phyloP scores from a whole-genome alignment of 2,888 invertebrate species.

The Drymonia ruficornis region DNA sequence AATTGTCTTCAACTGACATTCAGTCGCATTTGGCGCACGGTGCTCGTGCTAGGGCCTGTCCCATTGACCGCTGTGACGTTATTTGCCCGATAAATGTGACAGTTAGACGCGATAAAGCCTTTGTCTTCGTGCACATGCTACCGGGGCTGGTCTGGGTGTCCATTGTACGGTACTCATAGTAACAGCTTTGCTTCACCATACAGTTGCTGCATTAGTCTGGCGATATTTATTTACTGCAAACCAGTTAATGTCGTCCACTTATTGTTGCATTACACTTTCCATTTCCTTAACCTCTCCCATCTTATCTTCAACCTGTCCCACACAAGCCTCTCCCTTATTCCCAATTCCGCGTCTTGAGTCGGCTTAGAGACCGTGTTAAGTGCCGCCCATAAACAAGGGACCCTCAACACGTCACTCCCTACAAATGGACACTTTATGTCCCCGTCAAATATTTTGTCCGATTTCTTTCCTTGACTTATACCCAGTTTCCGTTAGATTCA shows the following conservation, averaged over 20 bases:
- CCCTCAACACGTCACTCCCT: slow-evolving; percentile 64
- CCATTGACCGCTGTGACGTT: no score
- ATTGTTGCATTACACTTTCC: not conserved
- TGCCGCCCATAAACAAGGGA: slow-evolving; percentile 67
- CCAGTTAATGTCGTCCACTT: slow-evolving; percentile 43
- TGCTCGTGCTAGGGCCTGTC: no score
- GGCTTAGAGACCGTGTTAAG: slow-evolving; percentile 65
- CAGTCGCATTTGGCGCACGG: no score
- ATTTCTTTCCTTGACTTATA: slow-evolving; percentile 32
- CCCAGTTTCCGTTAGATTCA: slow-evolving; percentile 6
- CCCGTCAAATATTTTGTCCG: slow-evolving; percentile 55
- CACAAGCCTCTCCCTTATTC: not conserved
- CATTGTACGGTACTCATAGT: no score
- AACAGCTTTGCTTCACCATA: no score
- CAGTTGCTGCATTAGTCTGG: no score
- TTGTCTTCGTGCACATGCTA: no score
- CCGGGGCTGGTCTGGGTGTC: no score
- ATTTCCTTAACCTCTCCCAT: not conserved
- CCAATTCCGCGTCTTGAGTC: slow-evolving; percentile 12
- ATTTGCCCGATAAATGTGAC: no score
- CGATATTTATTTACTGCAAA: slow-evolving; percentile 23
- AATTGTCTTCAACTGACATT: no score
- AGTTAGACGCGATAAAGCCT: no score
- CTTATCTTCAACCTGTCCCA: slow-evolving; percentile 12
- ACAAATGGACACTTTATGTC: slow-evolving; percentile 70